Conservation (phyloP, 2,113 vertebrate genomes). For the Aramus guarauna region DNA sequence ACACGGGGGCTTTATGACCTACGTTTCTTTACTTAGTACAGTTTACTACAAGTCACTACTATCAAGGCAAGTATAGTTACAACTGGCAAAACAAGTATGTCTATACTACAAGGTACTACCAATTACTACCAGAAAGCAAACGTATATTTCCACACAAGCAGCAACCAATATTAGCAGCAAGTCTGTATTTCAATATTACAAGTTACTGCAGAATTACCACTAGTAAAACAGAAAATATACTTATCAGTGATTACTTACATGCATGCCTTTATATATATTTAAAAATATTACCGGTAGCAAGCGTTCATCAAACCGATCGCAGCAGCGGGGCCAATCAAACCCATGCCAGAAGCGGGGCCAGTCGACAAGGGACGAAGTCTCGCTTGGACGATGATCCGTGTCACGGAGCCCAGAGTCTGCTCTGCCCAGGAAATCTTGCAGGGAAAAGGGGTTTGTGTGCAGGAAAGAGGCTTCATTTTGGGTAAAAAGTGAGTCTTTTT, state of each 20-base stretch:
- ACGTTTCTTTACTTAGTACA: not conserved
- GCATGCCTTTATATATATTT: not conserved
- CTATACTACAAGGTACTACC: not conserved
- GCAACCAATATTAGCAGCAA: not conserved
- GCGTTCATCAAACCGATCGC: not conserved
- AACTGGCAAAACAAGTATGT: not conserved
- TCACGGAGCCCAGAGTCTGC: rapidly evolving
- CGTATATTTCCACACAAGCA: not conserved
- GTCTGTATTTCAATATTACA: not conserved
- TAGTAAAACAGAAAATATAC: not conserved
- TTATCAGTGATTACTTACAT: not conserved
- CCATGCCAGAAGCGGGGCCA: not conserved
- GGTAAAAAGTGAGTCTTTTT: not conserved
- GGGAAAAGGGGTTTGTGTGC: not conserved
- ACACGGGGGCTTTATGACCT: not conserved
- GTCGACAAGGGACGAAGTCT: rapidly evolving
- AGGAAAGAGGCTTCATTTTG: not conserved
- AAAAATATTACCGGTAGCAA: not conserved
- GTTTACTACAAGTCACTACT: not conserved
- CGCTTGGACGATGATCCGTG: not conserved
- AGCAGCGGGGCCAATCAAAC: not conserved
- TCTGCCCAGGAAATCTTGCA: not conserved
- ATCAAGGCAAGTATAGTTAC: not conserved
- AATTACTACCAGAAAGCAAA: not conserved
- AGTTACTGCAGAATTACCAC: not conserved